phyloP scores from a whole-genome alignment of 2,113 vertebrate species.

The Eubucco bourcierii region DNA sequence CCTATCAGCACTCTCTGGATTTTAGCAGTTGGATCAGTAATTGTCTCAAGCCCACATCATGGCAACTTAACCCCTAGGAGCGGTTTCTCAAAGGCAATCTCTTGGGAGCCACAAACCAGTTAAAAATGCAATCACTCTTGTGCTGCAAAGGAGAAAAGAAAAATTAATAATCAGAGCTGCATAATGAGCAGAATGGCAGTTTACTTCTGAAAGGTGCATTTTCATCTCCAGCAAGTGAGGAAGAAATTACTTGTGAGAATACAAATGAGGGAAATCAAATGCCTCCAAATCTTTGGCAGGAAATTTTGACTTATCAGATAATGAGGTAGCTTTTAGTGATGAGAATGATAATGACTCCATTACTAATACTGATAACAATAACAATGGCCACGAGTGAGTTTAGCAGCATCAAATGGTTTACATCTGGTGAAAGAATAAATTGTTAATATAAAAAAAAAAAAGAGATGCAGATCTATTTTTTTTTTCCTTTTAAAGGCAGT shows the following conservation, averaged over 20 bases:
- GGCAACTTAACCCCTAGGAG: neutral
- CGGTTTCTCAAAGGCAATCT: neutral
- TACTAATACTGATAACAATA: constrained; percentile 61
- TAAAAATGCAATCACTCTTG: constrained; percentile 49
- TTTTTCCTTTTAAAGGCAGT: neutral
- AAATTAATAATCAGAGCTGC: constrained; percentile 65
- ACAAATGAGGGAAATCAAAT: constrained; percentile 72
- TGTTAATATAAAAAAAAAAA: constrained; percentile 10
- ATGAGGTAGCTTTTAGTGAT: constrained; percentile 65
- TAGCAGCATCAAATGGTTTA: constrained; percentile 21
- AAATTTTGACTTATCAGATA: constrained; percentile 74
- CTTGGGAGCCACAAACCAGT: neutral
- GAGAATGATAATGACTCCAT: constrained; percentile 67
- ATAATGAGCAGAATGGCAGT: constrained; percentile 61
- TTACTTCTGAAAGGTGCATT: constrained; percentile 50
- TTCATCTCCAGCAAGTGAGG: constrained; percentile 59
- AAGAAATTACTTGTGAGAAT: constrained; percentile 57
- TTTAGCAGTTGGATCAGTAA: neutral
- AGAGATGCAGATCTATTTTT: neutral
- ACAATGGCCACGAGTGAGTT: constrained; percentile 40
- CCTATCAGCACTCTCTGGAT: neutral
- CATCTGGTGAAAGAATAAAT: constrained; percentile 30
- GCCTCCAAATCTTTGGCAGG: constrained; percentile 42
- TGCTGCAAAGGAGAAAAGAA: constrained; percentile 27
- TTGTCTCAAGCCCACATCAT: neutral